Evolutionary conservation across 2,113 vertebrate genomes (phyloP).

Genomic region (Dunckerocampus dactyliophorus): DNA sequence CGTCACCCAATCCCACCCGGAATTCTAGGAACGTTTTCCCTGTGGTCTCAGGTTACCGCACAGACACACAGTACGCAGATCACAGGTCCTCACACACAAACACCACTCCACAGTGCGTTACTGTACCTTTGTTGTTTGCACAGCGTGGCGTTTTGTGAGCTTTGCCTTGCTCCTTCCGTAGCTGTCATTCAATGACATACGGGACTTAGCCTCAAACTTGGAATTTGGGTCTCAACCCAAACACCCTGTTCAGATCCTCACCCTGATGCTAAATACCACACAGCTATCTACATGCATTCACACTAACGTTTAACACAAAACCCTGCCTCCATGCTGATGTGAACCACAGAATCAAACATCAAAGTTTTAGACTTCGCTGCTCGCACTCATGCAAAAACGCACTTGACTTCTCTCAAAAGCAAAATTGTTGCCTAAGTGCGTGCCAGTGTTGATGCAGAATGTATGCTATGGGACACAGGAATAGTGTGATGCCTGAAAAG

Average conservation of each 20-base stretch:
- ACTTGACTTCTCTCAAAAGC: conserved; percentile 4
- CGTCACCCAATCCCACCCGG: conserved; percentile 67
- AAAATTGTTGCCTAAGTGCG: conserved; percentile 8
- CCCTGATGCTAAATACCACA: conserved; percentile 46
- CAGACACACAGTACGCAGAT: conserved; percentile 48
- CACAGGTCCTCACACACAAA: conserved; percentile 41
- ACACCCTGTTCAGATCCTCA: conserved; percentile 35
- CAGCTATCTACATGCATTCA: conserved; percentile 27
- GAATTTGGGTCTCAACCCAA: conserved; percentile 30
- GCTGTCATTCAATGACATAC: conserved; percentile 45
- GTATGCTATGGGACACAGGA: conserved; percentile 16
- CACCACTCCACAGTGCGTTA: conserved; percentile 57
- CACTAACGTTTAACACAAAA: conserved; percentile 34
- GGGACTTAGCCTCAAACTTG: conserved; percentile 21
- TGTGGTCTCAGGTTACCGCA: conserved; percentile 68
- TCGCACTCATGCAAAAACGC: conserved; percentile 1
- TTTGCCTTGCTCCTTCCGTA: conserved; percentile 39
- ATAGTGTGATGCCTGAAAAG: conserved; percentile 34
- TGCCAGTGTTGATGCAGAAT: conserved; percentile 7
- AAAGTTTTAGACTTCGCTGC: neutral
- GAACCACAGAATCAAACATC: conserved; percentile 13
- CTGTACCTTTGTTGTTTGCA: conserved; percentile 66
- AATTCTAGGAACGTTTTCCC: conserved; percentile 72
- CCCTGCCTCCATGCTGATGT: neutral
- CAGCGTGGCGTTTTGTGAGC: conserved; percentile 53